Evolutionary conservation across 2,888 invertebrate genomes (phyloP), one percentile per base, ranked within the genome.

Genomic region (Troides aeacus): DNA sequence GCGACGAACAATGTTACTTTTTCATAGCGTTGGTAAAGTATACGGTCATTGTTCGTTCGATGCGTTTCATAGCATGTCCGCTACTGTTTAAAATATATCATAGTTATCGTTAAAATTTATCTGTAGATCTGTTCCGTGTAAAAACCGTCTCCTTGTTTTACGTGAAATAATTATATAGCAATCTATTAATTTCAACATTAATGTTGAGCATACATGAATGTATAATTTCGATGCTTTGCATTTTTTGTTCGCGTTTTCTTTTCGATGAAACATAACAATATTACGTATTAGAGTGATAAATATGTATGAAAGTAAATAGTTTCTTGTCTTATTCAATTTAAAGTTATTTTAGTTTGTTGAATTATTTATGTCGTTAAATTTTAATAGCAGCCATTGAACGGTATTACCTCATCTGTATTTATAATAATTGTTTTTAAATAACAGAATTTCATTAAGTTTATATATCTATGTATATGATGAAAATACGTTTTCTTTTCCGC

Each of bases 31-130:
- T 66, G 15, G 69, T 59, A 66, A 62, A 70, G 42, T 66, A 46
- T 70, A 66, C 60, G 64, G 56, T 64, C 62, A 68, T 64, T 71
- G 64, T 67, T 62, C 39, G 46, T 64, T 70, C 30, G 36, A 58
- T 46, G 62, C 57, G 60, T 67, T 70, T 58, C 15, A 42, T 59
- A 67, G 57, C 67, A 68, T 46, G 59, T 66, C 53, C 62, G 56
- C 21, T 66, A 69, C 18, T 65, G 61, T 66, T 60, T 60, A 63
- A 36, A 70, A 42, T 53, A 66, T 58, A 73, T 69, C 68, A 63
- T 61, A 61, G 59, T 70, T 65, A 70, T 60, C 62, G 62, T 65
- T 24, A 70, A 60, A 70, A 66, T 66, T 59, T 62, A 70, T 70
- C 62, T 53, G n/a, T 6, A 21, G 21, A 64, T 69, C 64, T 64